A percentile compares a stretch with the other conserved stretches of the same genome.
phyloP scores from a whole-genome alignment of 2,888 invertebrate genomes.

The Cheilosia grossa region DNA sequence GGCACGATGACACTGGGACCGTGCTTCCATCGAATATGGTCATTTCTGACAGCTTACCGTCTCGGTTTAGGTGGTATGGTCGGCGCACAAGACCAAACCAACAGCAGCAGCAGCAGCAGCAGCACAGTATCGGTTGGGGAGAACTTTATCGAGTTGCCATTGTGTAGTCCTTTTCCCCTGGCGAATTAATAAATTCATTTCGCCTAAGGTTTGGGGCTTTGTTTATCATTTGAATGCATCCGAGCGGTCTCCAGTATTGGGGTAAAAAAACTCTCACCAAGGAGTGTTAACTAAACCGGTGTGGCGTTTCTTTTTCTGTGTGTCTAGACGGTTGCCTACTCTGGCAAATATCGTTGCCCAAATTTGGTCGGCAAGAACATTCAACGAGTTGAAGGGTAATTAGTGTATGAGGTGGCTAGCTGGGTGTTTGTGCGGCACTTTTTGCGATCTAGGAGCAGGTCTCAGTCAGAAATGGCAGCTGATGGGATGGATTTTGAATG shows the following conservation, averaged over 20 bases:
- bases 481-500: conserved; percentile 31
- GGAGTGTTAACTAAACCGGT: conserved; percentile 38
- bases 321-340: conserved; percentile 19
- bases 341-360: conserved; percentile 24
- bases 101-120: background rate
- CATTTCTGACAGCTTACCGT: conserved; percentile 72
- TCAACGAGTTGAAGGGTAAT: conserved; percentile 37
- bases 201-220: conserved; percentile 18
- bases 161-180: conserved; percentile 17
- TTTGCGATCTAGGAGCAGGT: conserved; percentile 17
- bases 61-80: conserved; percentile 60
- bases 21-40: conserved; percentile 70
- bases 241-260: background rate
- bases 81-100: conserved; percentile 24
- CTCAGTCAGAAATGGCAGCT: conserved; percentile 15
- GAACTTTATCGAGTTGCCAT: conserved; percentile 45
- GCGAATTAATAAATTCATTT: conserved; percentile 46
- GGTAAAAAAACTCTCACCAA: conserved; percentile 1
- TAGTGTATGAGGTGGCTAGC: conserved; percentile 37
- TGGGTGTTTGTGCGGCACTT: conserved; percentile 31
- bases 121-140: background rate
- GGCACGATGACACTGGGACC: conserved; percentile 69
- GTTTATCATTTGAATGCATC: conserved; percentile 56
- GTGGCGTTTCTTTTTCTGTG: conserved; percentile 23
- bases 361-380: conserved; percentile 47